Base-by-base conservation (phyloP, 2,113 vertebrate genomes). In the Dunckerocampus dactyliophorus region DNA sequence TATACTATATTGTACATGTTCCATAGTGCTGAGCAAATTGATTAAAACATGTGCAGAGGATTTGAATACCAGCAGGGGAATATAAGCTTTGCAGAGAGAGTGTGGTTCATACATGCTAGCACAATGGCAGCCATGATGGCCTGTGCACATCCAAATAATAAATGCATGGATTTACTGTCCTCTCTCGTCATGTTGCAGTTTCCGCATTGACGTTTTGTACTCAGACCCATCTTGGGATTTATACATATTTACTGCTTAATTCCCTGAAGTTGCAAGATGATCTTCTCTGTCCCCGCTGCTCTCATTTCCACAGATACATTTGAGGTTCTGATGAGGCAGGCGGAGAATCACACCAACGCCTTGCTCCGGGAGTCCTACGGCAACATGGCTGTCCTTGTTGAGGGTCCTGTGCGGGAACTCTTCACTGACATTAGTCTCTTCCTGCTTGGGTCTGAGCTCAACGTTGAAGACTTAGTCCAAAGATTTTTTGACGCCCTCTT, bases 401-500 rank as follows among this genome's bases (percentile, higher is more conserved):
- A 68, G 0, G 67, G 73, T 20, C 64, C 54, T 0, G 63, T 95
- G 48, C 84, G 67, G 53, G 94, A 95, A 60, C 85, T 97, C 77
- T 96, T 97, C 78, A 92, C 92, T 0, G 92, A 94, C 8, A 70
- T 93, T 0, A 81, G 90, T 28, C 93, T 96, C 55, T 97, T 93
- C 65, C 45, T 95, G 47, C 88, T 97, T 84, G 94, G 94, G 1
- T 87, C 89, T 0, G 93, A 95, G 0, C 2, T 91, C 55, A 88
- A 70, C 63, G 74, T 89, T 0, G 92, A 93, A 45, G 89, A 92
- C 59, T 82, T 85, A n/a, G 87, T 93, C 11, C 90, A 92, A 34
- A 89, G 90, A 55, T 94, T 95, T 85, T 95, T 96, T 47, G 91
- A 95, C 8, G 84, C 83, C 0, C 88, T 97, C 52, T 95, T 97